Percentiles rank a stretch among this genome's conserved stretches.
These are phyloP conservation scores for Gymnothorax reevesii DNA, from an alignment of 2,797 vertebrate genomes.

Conservation along the genomic window DNA sequence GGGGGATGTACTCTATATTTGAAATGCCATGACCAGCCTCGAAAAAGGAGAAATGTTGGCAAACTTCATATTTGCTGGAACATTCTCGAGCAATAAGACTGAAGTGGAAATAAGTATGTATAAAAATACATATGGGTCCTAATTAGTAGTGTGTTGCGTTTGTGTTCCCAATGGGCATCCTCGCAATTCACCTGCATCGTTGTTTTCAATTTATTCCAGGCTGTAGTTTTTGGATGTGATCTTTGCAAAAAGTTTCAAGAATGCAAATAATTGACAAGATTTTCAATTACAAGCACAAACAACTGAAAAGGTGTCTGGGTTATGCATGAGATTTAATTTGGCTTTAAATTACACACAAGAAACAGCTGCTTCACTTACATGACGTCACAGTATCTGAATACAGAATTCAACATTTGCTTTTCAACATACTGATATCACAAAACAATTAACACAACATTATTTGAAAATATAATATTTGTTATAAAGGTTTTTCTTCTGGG, in stretches of 20 bases:
- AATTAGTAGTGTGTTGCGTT: neutral
- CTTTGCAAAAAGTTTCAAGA: too few species aligned
- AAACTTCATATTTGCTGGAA: neutral
- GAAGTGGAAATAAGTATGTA: neutral
- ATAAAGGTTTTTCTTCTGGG: slow-evolving; percentile 37
- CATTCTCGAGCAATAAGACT: neutral
- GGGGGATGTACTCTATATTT: neutral
- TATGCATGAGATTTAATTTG: slow-evolving; percentile 51
- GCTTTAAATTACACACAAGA: slow-evolving; percentile 56
- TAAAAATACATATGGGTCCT: neutral
- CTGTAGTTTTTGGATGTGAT: neutral
- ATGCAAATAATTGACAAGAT: neutral
- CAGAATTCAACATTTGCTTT: slow-evolving; percentile 38
- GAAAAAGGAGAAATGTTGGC: neutral
- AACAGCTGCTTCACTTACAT: slow-evolving; percentile 43
- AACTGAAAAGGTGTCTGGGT: slow-evolving; percentile 11
- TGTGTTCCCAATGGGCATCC: neutral
- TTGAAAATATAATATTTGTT: slow-evolving; percentile 56
- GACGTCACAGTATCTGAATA: slow-evolving; percentile 13
- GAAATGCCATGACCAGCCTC: neutral
- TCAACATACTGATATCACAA: slow-evolving; percentile 47
- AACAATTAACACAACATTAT: slow-evolving; percentile 56
- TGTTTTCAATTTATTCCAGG: neutral
- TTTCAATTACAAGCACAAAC: neutral
- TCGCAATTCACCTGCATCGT: neutral